Conservation (phyloP, 2,888 invertebrate genomes). For the Zaprionus lineosus region DNA sequence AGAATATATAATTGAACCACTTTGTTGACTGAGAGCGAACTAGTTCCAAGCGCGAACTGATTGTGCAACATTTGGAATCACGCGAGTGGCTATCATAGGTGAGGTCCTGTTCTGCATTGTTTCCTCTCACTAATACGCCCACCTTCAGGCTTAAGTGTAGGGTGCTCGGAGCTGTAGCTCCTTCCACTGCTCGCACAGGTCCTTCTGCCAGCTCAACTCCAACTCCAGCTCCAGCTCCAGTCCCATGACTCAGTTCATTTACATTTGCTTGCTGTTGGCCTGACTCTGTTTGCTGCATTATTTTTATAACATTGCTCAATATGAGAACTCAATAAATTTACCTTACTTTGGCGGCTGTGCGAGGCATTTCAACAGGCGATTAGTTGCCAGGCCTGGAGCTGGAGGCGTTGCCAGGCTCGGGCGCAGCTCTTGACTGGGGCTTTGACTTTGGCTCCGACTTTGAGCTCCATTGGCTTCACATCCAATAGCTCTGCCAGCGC, state of each 20-base stretch:
- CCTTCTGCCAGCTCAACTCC: not conserved
- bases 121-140: too few species aligned
- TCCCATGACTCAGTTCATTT: constrained; percentile 9
- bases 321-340: constrained; percentile 76
- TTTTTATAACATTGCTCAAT: constrained; percentile 73
- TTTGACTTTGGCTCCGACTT: constrained; percentile 7
- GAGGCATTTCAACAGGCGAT: constrained; percentile 72
- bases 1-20: too few species aligned
- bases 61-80: too few species aligned
- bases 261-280: not conserved
- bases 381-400: constrained; percentile 59
- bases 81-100: too few species aligned
- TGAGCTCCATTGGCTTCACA: not conserved
- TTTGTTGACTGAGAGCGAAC: too few species aligned
- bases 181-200: too few species aligned
- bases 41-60: too few species aligned
- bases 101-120: too few species aligned
- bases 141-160: too few species aligned
- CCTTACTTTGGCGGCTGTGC: constrained; percentile 53
- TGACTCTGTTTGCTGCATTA: constrained; percentile 55
- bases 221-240: not conserved
- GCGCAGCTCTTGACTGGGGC: constrained; percentile 10
- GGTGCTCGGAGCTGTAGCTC: too few species aligned
- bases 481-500: constrained; percentile 7
- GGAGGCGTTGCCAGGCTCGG: not conserved